A percentile compares a stretch with the other conserved stretches of the same genome.
Conservation (phyloP, 2,888 invertebrate genomes). For the Melipona beecheii region DNA sequence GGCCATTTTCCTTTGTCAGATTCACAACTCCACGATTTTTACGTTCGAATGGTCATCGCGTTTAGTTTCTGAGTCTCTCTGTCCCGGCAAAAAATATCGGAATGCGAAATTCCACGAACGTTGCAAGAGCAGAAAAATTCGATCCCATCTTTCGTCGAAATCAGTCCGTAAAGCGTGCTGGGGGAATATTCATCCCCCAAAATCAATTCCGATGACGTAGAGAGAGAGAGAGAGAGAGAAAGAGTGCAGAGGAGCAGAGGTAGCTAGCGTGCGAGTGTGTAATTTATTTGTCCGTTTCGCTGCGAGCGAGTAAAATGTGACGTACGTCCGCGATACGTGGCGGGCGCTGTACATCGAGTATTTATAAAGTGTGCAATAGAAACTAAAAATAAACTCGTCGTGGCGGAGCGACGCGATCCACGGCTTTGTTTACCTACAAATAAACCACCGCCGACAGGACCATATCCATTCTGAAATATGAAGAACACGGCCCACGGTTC, state of each 20-base stretch:
- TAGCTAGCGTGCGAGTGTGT: neutral
- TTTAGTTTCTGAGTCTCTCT: no score
- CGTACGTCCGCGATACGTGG: slow-evolving; percentile 28
- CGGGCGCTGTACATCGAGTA: slow-evolving; percentile 35
- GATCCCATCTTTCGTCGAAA: neutral
- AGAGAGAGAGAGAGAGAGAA: slow-evolving; percentile 24
- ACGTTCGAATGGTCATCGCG: no score
- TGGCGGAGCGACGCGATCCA: slow-evolving; percentile 26
- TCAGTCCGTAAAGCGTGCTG: slow-evolving; percentile 10
- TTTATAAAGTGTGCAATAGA: slow-evolving; percentile 54
- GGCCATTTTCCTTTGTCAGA: no score
- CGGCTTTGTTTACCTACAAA: slow-evolving; percentile 49
- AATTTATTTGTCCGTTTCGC: slow-evolving; percentile 51
- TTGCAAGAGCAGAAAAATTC: neutral
- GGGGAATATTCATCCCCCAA: slow-evolving; percentile 3
- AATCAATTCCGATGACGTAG: slow-evolving; percentile 48
- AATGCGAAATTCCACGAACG: neutral
- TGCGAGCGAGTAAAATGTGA: slow-evolving; percentile 27
- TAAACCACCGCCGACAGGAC: slow-evolving; percentile 34
- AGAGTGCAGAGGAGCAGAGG: neutral
- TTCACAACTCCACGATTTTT: no score
- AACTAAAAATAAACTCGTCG: slow-evolving; percentile 48
- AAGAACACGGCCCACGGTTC: neutral
- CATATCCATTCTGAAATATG: slow-evolving; percentile 46
- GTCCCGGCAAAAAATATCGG: neutral